Evolutionary conservation across 2,113 vertebrate species (phyloP), one percentile per base, ranked within the genome.

Genomic region (Bos javanicus): DNA sequence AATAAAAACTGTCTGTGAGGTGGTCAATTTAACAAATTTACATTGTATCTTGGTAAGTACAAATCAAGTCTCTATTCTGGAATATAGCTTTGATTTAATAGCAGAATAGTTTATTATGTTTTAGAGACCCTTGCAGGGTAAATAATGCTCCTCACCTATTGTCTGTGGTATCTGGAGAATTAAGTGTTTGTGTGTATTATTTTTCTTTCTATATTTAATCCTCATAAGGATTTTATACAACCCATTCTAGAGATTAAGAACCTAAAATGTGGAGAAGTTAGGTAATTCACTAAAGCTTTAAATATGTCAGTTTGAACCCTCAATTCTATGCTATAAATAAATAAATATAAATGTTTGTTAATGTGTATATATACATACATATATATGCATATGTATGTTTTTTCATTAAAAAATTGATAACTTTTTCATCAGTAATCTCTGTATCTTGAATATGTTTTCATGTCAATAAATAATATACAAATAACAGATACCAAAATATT

Each of bases 1-100:
- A 96, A 99, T 99, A 98, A 99, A 99, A 99, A 99, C 99, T 16
- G 99, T 99, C n/a, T 99, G 99, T 97, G 99, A 99, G 57, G 99
- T 99, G 93, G 99, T 99, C 98, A 99, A 99, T 98, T 99, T 99
- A 97, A 99, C 99, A 98, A 99, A 99, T 98, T 99, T 99, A 97
- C 99, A 99, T 86, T 99, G 99, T 98, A 99, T 99, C 96, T 98
- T 99, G 99, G 99, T 99, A 99, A 99, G 99, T 98, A 90, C 52
- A 62, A 90, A 83, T 93, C 91, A 71, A 88, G 85, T 94, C 88
- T 97, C 36, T 97, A 46, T 84, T 97, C 67, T 97, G 46, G 17
- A 89, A 28, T 95, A 39, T 89, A 97, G 56, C 76, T 96, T 95
- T 93, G 60, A 33, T 82, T 89, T 90, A 91, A 83, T 62, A 82